Percentiles rank a stretch among this genome's conserved stretches.
phyloP scores from a whole-genome alignment of 2,888 invertebrate species.

The Perizoma affinitatum region DNA sequence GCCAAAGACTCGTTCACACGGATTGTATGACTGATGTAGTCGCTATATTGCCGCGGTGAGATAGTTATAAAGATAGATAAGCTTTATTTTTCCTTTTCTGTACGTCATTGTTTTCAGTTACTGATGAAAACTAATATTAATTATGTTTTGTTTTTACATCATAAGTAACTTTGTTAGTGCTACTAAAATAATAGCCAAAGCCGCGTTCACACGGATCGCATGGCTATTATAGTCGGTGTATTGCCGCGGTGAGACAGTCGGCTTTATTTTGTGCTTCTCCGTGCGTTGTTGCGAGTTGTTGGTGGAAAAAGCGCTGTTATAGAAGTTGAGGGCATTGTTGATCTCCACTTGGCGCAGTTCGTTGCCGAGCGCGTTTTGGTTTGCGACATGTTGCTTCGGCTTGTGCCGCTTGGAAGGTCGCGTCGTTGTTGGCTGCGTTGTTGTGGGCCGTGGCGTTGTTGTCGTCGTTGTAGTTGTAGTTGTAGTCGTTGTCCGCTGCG shows the following conservation, averaged over 20 bases:
- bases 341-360: slow-evolving; percentile 66
- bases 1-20: slow-evolving; percentile 6
- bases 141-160: neutral
- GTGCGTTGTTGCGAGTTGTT: slow-evolving; percentile 69
- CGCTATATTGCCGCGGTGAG: no score
- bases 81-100: no score
- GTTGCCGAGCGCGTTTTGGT: slow-evolving; percentile 69
- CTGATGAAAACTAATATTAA: no score
- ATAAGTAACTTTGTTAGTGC: slow-evolving; percentile 14
- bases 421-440: slow-evolving; percentile 59
- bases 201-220: slow-evolving; percentile 12
- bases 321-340: slow-evolving; percentile 70
- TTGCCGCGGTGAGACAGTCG: slow-evolving; percentile 69
- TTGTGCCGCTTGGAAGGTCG: slow-evolving; percentile 68
- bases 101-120: no score
- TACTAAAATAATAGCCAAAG: slow-evolving; percentile 15
- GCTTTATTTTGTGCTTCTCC: slow-evolving; percentile 75
- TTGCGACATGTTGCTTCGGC: slow-evolving; percentile 70
- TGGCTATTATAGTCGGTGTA: slow-evolving; percentile 60
- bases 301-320: slow-evolving; percentile 61
- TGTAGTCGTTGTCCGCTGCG: slow-evolving; percentile 73
- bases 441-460: slow-evolving; percentile 61
- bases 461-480: slow-evolving; percentile 74
- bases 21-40: no score
- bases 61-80: no score